A percentile compares a stretch with the other conserved stretches of the same genome.
These are phyloP conservation scores for Carcharodon carcharias DNA, from an alignment of 2,797 vertebrate species.

Conservation along the genomic window DNA sequence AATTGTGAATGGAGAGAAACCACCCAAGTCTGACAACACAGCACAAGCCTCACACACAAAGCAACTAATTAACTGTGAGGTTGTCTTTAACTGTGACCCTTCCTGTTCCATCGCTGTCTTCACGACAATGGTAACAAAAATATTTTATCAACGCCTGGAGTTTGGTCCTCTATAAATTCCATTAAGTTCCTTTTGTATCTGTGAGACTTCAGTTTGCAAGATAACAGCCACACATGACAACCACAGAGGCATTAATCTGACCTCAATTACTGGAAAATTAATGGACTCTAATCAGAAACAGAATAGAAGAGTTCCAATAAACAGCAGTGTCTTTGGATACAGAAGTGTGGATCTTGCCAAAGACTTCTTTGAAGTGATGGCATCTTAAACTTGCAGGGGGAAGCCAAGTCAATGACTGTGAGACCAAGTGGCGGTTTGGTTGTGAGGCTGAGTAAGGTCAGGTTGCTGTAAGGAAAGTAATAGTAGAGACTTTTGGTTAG, in stretches of 20 bases:
- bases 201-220: background rate
- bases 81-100: background rate
- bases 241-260: background rate
- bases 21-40: background rate
- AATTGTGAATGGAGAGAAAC: background rate
- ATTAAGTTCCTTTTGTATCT: background rate
- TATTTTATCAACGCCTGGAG: background rate
- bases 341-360: background rate
- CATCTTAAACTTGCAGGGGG: background rate
- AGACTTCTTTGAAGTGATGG: background rate
- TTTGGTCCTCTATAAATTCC: background rate
- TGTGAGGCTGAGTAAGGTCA: background rate
- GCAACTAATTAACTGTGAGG: background rate
- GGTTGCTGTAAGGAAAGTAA: background rate
- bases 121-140: background rate
- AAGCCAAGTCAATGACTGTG: background rate
- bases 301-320: background rate
- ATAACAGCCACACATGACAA: background rate
- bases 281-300: conserved; percentile 8
- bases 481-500: background rate
- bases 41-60: background rate
- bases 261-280: background rate
- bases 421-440: background rate
- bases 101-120: background rate
- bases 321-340: background rate